These are phyloP conservation scores for Rhombomys opimus DNA, from an alignment of 2,113 vertebrate genomes.

Conservation along the genomic window DNA sequence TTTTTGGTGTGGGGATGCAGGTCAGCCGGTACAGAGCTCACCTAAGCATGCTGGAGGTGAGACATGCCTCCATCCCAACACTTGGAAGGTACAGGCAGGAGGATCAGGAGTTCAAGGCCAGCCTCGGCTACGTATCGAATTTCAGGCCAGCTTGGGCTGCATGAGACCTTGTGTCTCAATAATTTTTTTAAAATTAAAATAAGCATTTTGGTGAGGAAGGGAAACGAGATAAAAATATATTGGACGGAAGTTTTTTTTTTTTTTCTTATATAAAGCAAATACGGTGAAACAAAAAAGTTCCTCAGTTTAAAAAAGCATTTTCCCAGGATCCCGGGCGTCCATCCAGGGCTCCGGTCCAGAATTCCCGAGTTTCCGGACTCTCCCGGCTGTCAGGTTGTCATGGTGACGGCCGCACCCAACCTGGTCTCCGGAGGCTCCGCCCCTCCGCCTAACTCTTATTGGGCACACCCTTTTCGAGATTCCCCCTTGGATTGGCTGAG, in stretches of 20 bases:
- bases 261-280: not conserved
- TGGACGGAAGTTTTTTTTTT: not conserved
- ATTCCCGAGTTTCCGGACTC: not conserved
- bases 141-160: not conserved
- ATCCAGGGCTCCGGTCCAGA: too few relatives aligned
- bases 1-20: not conserved
- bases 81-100: not conserved
- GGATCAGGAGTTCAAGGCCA: not conserved
- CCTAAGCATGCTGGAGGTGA: not conserved
- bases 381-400: not conserved
- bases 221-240: not conserved
- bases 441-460: constrained; percentile 73
- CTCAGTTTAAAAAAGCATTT: not conserved
- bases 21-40: not conserved
- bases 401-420: not conserved
- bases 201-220: not conserved
- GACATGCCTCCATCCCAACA: not conserved
- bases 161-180: not conserved
- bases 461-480: constrained; percentile 56
- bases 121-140: not conserved
- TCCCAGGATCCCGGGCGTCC: not conserved
- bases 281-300: not conserved
- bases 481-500: not conserved
- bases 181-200: not conserved
- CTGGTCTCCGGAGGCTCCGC: not conserved